Evolutionary conservation across 2,888 invertebrate species (phyloP).

Genomic region (Cheilosia vernalis): DNA sequence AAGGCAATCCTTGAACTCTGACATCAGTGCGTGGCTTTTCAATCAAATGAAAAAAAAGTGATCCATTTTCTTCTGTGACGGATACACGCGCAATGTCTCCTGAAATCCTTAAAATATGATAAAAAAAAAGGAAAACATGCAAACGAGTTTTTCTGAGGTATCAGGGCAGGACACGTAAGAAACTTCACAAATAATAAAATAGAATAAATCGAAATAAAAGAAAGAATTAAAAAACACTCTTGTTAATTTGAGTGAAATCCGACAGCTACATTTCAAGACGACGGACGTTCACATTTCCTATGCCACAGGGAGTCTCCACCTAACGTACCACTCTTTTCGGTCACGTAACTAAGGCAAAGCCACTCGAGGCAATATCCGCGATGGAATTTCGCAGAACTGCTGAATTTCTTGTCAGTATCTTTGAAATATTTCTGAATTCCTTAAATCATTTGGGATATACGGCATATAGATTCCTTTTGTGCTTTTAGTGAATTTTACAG

Average conservation of each 20-base stretch:
- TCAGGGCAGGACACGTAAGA: constrained; percentile 14
- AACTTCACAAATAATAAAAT: constrained; percentile 1
- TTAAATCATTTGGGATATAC: not conserved
- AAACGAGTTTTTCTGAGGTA: constrained; percentile 15
- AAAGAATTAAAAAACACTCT: not conserved
- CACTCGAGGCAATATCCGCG: not conserved
- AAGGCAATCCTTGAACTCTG: not conserved
- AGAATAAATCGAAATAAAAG: not conserved
- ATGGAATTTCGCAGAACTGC: not conserved
- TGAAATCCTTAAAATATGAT: constrained; percentile 28
- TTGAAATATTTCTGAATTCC: not conserved
- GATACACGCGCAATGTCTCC: constrained; percentile 1
- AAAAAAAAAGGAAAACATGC: not conserved
- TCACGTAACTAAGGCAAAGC: constrained; percentile 6
- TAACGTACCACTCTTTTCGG: not conserved
- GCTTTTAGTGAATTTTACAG: too few relatives aligned
- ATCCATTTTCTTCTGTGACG: not conserved
- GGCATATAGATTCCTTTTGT: too few relatives aligned
- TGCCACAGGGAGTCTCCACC: not conserved
- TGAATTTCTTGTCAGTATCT: not conserved
- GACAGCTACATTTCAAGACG: constrained; percentile 6
- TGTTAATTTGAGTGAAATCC: not conserved
- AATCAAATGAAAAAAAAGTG: constrained; percentile 4
- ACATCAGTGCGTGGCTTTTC: not conserved
- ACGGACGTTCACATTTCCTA: not conserved